phyloP scores from a whole-genome alignment of 2,113 vertebrate species.

The Neotoma lepida region DNA sequence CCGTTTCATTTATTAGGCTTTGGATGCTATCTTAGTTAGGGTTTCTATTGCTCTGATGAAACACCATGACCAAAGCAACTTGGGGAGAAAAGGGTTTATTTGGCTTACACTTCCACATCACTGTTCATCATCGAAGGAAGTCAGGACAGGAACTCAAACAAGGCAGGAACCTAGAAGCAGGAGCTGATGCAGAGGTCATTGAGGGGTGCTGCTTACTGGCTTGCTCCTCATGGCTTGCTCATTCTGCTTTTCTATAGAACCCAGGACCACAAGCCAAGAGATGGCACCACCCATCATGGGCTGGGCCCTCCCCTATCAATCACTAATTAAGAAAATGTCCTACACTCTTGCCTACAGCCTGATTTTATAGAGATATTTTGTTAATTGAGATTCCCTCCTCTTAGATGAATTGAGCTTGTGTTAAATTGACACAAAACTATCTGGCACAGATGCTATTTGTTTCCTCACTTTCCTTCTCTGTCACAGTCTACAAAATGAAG shows the following conservation, averaged over 20 bases:
- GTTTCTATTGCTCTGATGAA: too few relatives aligned
- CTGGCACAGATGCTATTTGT: background rate
- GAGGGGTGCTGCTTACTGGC: background rate
- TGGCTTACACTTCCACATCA: background rate
- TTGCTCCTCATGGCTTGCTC: background rate
- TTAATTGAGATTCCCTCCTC: background rate
- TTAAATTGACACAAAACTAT: background rate
- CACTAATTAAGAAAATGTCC: background rate
- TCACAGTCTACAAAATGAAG: background rate
- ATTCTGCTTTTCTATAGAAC: background rate
- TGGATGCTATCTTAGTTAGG: background rate
- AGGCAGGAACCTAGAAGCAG: background rate
- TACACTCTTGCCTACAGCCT: background rate
- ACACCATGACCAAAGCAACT: background rate
- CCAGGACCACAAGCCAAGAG: background rate
- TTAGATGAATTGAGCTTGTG: background rate
- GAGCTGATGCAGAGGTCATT: background rate
- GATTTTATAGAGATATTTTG: background rate
- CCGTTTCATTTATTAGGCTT: background rate
- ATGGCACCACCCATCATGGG: background rate
- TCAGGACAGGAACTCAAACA: background rate
- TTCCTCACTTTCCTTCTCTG: background rate
- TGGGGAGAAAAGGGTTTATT: background rate
- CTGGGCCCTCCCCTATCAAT: background rate
- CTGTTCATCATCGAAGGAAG: background rate